Base-by-base conservation (phyloP, 92 coral and sea anemone genomes). In the Zoanthus sociatus region DNA sequence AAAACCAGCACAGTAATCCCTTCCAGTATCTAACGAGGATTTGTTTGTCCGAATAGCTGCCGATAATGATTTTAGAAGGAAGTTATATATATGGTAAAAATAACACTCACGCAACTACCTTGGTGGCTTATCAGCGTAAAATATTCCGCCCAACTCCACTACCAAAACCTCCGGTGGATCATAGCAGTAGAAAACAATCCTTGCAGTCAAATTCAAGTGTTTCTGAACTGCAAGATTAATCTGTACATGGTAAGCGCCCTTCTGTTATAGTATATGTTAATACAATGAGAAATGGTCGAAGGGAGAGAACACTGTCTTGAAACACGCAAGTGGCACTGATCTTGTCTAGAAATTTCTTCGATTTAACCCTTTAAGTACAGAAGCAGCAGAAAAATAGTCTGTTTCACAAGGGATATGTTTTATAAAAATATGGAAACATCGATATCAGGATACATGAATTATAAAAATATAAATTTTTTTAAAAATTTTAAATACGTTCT, bases 71-170 rank as follows among this genome's bases (percentile, higher is more conserved):
- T n/a, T n/a, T n/a, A n/a, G n/a, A n/a, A n/a, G n/a, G n/a, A n/a
- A n/a, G n/a, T n/a, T n/a, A n/a, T n/a, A n/a, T n/a, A n/a, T n/a
- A n/a, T n/a, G n/a, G n/a, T n/a, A n/a, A n/a, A n/a, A n/a, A n/a
- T n/a, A n/a, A n/a, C n/a, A n/a, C n/a, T n/a, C n/a, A n/a, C n/a
- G n/a, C n/a, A n/a, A n/a, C n/a, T n/a, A n/a, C n/a, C n/a, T n/a
- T n/a, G n/a, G n/a, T 87, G 21, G 82, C 82, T 0, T 87, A 73
- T 73, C 91, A 91, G 87, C 64, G 58, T 9, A 77, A 73, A 76
- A 44, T 37, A 18, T 91, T 88, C 30, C 91, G 93, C 18, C 90
- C 91, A 12, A 76, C 47, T 20, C 90, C 44, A 7, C 93, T 79
- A 6, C 75, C 79, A 71, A 44, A 13, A 21, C 76, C 11, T 17